These are phyloP conservation scores for Pogonocherus hispidulus DNA, from an alignment of 2,888 invertebrate species.

Conservation along the genomic window DNA sequence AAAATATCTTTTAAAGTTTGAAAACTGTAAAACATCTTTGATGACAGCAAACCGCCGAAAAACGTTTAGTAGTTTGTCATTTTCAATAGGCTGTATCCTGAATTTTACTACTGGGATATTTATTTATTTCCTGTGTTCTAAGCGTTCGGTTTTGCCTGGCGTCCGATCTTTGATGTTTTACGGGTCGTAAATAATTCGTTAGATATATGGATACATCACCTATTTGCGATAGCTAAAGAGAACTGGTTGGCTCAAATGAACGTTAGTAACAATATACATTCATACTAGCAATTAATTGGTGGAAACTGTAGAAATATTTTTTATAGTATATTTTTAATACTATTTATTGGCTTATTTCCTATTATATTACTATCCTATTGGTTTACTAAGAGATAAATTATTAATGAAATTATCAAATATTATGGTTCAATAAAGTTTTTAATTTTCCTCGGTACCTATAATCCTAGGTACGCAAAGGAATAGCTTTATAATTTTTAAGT, in stretches of 20 bases:
- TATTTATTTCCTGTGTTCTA: conserved; percentile 49
- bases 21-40: conserved; percentile 22
- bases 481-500: too few relatives aligned
- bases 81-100: conserved; percentile 52
- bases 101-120: conserved; percentile 39
- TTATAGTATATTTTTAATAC: too few relatives aligned
- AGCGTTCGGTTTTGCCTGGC: conserved; percentile 18
- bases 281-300: too few relatives aligned
- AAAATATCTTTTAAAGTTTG: conserved; percentile 19
- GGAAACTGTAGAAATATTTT: too few relatives aligned
- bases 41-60: conserved; percentile 28
- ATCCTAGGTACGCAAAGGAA: too few relatives aligned
- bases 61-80: conserved; percentile 49
- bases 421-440: too few relatives aligned
- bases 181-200: conserved; percentile 2
- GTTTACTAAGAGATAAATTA: too few relatives aligned
- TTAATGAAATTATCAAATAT: too few relatives aligned
- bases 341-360: too few relatives aligned
- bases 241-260: background rate
- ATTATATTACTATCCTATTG: too few relatives aligned
- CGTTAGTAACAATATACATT: too few relatives aligned
- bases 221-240: background rate
- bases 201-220: background rate
- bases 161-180: conserved; percentile 16
- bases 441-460: too few relatives aligned